Conservation (phyloP, 2,113 vertebrate genomes). For the Otis tarda region DNA sequence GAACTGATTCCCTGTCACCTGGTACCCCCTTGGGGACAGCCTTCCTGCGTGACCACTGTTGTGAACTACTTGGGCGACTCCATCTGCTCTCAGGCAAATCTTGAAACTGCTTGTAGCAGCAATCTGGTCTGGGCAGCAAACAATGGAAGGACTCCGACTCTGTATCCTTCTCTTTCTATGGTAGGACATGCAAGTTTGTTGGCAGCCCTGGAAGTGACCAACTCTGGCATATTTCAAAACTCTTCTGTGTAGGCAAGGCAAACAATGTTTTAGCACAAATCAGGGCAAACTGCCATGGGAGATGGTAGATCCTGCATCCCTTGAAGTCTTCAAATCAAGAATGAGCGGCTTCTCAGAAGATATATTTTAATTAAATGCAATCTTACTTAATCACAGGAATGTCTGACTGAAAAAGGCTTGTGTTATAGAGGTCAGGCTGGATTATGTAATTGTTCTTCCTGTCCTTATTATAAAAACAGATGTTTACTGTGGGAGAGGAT, state of each 20-base stretch:
- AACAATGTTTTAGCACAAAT: neutral
- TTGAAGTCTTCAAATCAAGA: neutral
- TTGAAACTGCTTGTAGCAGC: fast-evolving
- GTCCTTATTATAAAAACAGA: constrained; percentile 23
- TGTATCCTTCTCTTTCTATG: neutral
- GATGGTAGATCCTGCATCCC: neutral
- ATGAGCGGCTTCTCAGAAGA: neutral
- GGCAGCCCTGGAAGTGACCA: neutral
- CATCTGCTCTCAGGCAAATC: neutral
- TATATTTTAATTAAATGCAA: neutral
- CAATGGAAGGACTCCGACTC: neutral
- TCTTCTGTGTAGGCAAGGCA: neutral
- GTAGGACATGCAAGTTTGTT: neutral
- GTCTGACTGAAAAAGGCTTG: neutral
- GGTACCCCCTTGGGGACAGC: neutral
- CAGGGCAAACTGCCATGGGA: neutral
- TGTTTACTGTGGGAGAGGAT: constrained; percentile 16
- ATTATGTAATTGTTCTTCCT: constrained; percentile 49
- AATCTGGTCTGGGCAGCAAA: neutral
- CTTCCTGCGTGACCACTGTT: neutral
- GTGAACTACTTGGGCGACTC: neutral
- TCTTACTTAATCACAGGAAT: neutral
- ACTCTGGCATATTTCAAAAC: neutral
- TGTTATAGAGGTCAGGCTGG: constrained; percentile 5
- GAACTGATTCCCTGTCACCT: neutral